Evolutionary conservation across 2,113 vertebrate species (phyloP).

Genomic region (Ceyx melanurus): DNA sequence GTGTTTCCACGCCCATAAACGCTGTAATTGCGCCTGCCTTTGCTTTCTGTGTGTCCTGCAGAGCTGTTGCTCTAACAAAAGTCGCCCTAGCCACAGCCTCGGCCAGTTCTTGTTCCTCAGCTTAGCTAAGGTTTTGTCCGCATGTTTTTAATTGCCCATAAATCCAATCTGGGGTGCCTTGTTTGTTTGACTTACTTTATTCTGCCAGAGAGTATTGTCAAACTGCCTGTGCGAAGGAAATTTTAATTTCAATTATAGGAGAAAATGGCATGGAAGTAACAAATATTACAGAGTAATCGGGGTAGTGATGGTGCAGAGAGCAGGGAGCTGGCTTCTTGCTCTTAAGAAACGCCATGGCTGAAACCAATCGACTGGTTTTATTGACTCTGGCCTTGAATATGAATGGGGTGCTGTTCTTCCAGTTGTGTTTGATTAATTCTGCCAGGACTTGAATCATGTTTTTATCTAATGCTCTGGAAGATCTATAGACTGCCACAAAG

Average conservation of each 20-base stretch:
- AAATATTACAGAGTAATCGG: neutral
- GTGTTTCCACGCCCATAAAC: neutral
- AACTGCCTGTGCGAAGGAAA: neutral
- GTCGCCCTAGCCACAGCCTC: neutral
- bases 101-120: neutral
- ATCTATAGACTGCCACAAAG: neutral
- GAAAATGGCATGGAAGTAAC: neutral
- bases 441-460: neutral
- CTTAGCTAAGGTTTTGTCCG: neutral
- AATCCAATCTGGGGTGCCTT: neutral
- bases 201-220: neutral
- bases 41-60: neutral
- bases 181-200: neutral
- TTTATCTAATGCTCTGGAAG: neutral
- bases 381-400: neutral
- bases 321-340: neutral
- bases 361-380: neutral
- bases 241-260: neutral
- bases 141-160: neutral
- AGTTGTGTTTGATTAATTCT: neutral
- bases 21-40: neutral
- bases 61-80: conserved; percentile 21
- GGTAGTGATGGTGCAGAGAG: neutral
- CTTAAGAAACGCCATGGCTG: neutral
- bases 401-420: neutral